Percentiles rank a stretch among this genome's conserved stretches.
phyloP scores from a whole-genome alignment of 2,113 vertebrate genomes.

The Sinocyclocheilus anophthalmus region DNA sequence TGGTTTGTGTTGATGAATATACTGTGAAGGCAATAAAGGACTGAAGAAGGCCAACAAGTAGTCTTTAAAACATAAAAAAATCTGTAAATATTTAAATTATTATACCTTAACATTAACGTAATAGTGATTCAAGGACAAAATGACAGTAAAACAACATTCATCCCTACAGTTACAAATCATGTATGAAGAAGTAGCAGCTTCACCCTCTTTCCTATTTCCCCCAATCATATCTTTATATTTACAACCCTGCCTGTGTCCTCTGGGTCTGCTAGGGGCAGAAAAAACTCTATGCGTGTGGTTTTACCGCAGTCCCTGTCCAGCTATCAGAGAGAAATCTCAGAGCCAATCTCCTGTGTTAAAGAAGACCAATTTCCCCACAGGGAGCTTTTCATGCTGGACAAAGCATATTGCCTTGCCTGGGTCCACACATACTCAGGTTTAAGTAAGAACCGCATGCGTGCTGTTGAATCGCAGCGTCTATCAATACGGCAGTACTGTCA shows the following conservation, averaged over 20 bases:
- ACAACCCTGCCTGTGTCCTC: slow-evolving; percentile 37
- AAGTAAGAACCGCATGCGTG: slow-evolving; percentile 18
- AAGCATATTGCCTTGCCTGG: slow-evolving; percentile 36
- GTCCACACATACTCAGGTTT: slow-evolving; percentile 12
- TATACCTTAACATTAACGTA: neutral
- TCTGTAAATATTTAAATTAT: neutral
- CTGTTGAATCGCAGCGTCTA: slow-evolving; percentile 18
- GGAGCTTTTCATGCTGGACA: slow-evolving; percentile 46
- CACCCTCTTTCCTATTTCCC: slow-evolving; percentile 38
- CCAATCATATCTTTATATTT: slow-evolving; percentile 52
- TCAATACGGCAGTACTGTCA: slow-evolving; percentile 10
- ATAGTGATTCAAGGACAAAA: slow-evolving; percentile 15
- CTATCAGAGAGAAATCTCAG: slow-evolving; percentile 38
- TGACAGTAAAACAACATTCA: neutral
- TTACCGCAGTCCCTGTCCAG: slow-evolving; percentile 45
- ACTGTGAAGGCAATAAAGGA: neutral
- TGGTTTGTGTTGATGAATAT: neutral
- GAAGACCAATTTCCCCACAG: slow-evolving; percentile 51
- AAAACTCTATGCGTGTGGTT: slow-evolving; percentile 43
- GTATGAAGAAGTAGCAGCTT: slow-evolving; percentile 16
- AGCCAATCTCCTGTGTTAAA: slow-evolving; percentile 46
- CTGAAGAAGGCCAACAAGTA: neutral
- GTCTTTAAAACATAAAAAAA: neutral
- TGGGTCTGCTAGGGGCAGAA: slow-evolving; percentile 43
- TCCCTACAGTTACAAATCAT: slow-evolving; percentile 15